Conservation (phyloP, 1,140 invertebrate genomes). For the Phymastichus coffea region DNA sequence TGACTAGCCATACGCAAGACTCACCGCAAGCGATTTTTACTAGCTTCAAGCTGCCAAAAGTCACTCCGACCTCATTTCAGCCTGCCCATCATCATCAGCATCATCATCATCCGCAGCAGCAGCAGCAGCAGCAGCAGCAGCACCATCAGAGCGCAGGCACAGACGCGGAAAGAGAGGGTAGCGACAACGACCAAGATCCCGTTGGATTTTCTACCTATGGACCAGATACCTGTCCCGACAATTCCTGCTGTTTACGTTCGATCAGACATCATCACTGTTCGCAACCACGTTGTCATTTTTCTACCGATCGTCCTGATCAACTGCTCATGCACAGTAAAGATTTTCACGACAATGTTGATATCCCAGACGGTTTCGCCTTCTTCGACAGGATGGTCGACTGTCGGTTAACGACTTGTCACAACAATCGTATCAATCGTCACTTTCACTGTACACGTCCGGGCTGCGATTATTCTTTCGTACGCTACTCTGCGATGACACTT, state of each 20-base stretch:
- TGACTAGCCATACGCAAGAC: slow-evolving; percentile 61
- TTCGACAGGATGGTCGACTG: slow-evolving; percentile 80
- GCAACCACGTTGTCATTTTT: slow-evolving; percentile 67
- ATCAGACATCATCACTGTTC: slow-evolving; percentile 73
- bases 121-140: too few relatives aligned
- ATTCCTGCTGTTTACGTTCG: slow-evolving; percentile 61
- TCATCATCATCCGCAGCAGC: too few relatives aligned
- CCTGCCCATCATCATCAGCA: slow-evolving; percentile 43
- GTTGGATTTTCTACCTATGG: slow-evolving; percentile 57
- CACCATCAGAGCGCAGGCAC: slow-evolving; percentile 35
- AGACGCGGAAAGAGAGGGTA: slow-evolving; percentile 51
- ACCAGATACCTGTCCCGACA: slow-evolving; percentile 64
- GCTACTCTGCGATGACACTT: slow-evolving; percentile 53
- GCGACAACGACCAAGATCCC: slow-evolving; percentile 47
- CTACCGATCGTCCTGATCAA: slow-evolving; percentile 67
- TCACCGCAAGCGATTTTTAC: slow-evolving; percentile 90
- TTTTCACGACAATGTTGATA: slow-evolving; percentile 81
- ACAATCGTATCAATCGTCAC: slow-evolving; percentile 72
- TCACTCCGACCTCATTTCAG: slow-evolving; percentile 42
- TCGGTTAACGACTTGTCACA: slow-evolving; percentile 67
- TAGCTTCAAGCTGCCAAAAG: slow-evolving; percentile 86
- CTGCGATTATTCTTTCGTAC: slow-evolving; percentile 75
- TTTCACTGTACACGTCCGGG: slow-evolving; percentile 75
- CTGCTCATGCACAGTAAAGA: slow-evolving; percentile 74
- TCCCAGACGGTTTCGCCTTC: slow-evolving; percentile 79